Evolutionary conservation across 2,797 vertebrate species (phyloP), one percentile per base, ranked within the genome.

Genomic region (Choloepus didactylus): DNA sequence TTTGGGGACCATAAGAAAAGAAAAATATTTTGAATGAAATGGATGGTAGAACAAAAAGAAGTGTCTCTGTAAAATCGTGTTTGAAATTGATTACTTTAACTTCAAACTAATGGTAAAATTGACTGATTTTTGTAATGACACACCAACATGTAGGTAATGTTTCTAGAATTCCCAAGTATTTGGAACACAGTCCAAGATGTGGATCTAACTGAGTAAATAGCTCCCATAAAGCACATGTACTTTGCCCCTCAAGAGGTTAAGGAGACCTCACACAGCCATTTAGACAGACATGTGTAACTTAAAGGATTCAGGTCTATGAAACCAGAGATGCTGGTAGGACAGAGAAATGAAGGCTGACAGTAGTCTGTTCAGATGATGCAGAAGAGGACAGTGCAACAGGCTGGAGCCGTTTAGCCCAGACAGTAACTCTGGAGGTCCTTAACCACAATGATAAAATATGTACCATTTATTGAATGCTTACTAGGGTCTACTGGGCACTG

Each of bases 11-110:
- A 23, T 60, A 49, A 86, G 62, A 89, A 19, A 89, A 89, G 54
- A 88, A 56, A 35, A 10, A 21, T 5, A 44, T 69, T 82, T 41
- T 15, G 18, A 59, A 73, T 19, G 46, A 92, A 94, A 81, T 18
- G 5, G 5, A 21, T 81, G 18, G 25, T 5, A 77, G 62, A 76
- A 87, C 81, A 76, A 93, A 93, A 25, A 91, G 77, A 87, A 87
- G 25, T 81, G 83, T 3, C 23, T 91, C 89, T 44, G 38, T 79
- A 87, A 91, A 91, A 79, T 41, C 80, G 35, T 54, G 4, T 83
- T 93, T 64, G 69, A 77, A 93, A 95, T 84, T 7, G 19, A 86
- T 83, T 3, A 59, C 35, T 85, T 93, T 89, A 54, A 84, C 35
- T 79, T 87, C 66, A 92, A 56, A 92, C 15, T 89, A 27, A 31